phyloP scores from a whole-genome alignment of 2,797 vertebrate genomes.

The Hydrophis major region DNA sequence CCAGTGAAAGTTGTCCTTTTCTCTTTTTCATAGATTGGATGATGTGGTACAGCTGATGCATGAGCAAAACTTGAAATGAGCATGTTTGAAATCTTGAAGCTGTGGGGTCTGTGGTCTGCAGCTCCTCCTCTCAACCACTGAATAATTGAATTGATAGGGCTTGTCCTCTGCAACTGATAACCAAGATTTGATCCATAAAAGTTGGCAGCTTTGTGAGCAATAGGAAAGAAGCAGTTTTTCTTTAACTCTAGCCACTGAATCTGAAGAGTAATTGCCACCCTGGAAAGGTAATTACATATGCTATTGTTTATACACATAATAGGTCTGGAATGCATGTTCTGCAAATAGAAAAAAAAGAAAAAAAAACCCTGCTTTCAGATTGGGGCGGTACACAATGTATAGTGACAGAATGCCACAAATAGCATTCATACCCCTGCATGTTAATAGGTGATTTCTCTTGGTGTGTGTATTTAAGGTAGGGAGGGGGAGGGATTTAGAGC shows the following conservation, averaged over 20 bases:
- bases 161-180: constrained; percentile 68
- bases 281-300: constrained; percentile 76
- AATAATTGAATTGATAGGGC: constrained; percentile 60
- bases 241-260: constrained; percentile 70
- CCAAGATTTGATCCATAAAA: constrained; percentile 68
- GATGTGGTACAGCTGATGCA: constrained; percentile 45
- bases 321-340: constrained; percentile 69
- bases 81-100: constrained; percentile 60
- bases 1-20: constrained; percentile 55
- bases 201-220: constrained; percentile 53
- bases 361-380: constrained; percentile 64
- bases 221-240: constrained; percentile 33
- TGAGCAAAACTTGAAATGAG: constrained; percentile 66
- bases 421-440: constrained; percentile 57
- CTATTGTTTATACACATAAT: constrained; percentile 77
- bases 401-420: constrained; percentile 69
- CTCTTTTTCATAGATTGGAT: constrained; percentile 38
- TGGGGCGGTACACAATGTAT: constrained; percentile 64
- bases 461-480: constrained; percentile 35
- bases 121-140: background rate
- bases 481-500: constrained; percentile 44
- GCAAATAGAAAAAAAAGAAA: constrained; percentile 45
- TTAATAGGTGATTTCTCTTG: constrained; percentile 57
- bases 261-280: constrained; percentile 72
- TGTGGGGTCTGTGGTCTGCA: constrained; percentile 56